These are phyloP conservation scores for Myrmecophaga tridactyla DNA, from an alignment of 2,113 vertebrate species.

Conservation along the genomic window DNA sequence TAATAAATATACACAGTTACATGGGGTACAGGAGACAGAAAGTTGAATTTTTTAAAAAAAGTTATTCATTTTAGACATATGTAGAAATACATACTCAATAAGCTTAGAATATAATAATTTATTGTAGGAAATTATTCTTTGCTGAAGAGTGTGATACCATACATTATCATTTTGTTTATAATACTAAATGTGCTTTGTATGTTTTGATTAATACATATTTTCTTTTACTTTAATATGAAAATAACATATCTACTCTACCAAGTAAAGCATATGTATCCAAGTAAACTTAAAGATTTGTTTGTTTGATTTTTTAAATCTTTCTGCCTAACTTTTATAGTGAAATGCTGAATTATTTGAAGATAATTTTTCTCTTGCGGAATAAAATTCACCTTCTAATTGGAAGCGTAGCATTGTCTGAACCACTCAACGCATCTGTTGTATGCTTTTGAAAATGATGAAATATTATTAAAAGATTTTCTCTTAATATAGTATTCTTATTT, in stretches of 20 bases:
- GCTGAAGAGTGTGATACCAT: neutral
- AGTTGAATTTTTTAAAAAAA: neutral
- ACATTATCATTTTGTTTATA: neutral
- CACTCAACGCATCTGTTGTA: neutral
- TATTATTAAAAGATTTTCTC: slow-evolving; percentile 5
- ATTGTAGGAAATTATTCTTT: neutral
- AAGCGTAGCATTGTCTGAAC: neutral
- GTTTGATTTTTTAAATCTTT: neutral
- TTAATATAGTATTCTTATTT: neutral
- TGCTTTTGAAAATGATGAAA: neutral
- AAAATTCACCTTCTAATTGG: slow-evolving; percentile 7
- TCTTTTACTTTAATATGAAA: slow-evolving; percentile 38
- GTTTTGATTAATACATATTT: slow-evolving; percentile 8
- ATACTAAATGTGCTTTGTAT: neutral
- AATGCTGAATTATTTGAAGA: slow-evolving; percentile 1
- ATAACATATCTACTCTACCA: neutral
- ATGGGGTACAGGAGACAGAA: neutral
- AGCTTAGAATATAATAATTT: neutral
- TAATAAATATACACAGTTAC: neutral
- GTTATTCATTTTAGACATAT: slow-evolving; percentile 20
- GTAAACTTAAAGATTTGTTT: slow-evolving; percentile 14
- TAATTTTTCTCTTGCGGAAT: neutral
- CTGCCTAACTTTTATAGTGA: neutral
- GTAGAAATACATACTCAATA: neutral
- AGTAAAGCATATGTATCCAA: neutral